phyloP scores from a whole-genome alignment of 2,113 vertebrate genomes.

The Chaetodon trifascialis region DNA sequence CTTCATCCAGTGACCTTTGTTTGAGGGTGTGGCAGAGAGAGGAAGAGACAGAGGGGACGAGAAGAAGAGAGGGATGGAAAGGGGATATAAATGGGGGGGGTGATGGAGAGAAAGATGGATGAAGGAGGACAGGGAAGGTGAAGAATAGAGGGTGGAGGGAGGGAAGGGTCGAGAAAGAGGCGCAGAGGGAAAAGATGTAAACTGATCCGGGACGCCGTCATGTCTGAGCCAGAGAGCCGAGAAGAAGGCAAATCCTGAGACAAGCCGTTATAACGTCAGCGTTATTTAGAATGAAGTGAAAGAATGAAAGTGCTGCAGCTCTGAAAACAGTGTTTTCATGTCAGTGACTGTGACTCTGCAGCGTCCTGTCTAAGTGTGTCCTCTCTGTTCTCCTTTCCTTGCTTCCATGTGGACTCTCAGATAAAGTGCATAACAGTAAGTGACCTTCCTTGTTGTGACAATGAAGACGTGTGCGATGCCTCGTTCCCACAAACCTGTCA shows the following conservation, averaged over 20 bases:
- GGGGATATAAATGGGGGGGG: not conserved
- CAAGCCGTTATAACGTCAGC: not conserved
- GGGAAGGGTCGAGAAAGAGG: not conserved
- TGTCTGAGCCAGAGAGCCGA: constrained; percentile 42
- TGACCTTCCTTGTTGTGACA: constrained; percentile 38
- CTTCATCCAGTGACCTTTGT: constrained; percentile 40
- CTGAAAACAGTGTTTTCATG: not conserved
- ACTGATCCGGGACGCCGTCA: constrained; percentile 35
- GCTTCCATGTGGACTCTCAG: constrained; percentile 72
- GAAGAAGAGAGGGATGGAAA: not conserved
- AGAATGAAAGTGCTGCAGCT: not conserved
- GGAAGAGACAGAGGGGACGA: not conserved
- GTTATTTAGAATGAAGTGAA: constrained; percentile 7
- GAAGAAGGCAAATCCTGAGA: not conserved
- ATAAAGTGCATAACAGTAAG: constrained; percentile 78
- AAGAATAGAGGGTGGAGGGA: not conserved
- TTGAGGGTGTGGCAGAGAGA: constrained; percentile 46
- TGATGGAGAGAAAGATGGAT: not conserved
- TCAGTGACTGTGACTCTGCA: not conserved
- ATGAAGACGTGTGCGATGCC: not conserved
- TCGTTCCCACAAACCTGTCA: not conserved
- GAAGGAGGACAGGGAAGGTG: not conserved
- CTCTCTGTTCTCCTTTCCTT: constrained; percentile 41
- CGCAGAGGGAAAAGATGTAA: constrained; percentile 21
- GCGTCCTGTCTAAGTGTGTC: constrained; percentile 20